Percentiles rank a stretch among this genome's conserved stretches.
Evolutionary conservation across 2,888 invertebrate genomes (phyloP).

Genomic region (Drosophila mimetica): DNA sequence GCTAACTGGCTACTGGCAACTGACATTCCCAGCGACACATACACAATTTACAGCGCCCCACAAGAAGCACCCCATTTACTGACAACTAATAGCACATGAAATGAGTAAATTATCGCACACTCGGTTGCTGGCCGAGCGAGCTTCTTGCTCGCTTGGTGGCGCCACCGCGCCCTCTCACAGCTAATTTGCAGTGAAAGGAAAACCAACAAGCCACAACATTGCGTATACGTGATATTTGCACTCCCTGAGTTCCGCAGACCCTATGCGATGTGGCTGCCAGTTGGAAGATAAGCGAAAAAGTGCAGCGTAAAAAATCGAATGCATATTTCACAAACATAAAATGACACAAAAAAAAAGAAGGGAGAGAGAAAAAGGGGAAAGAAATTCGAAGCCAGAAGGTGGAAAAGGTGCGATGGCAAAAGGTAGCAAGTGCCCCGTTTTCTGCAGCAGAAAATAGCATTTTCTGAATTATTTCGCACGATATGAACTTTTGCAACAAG

Average conservation of each 20-base stretch:
- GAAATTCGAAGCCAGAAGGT: slow-evolving; percentile 11
- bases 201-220: slow-evolving; percentile 76
- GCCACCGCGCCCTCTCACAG: slow-evolving; percentile 26
- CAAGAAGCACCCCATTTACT: slow-evolving; percentile 30
- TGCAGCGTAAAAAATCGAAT: slow-evolving; percentile 78
- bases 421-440: slow-evolving; percentile 5
- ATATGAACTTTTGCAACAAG: slow-evolving; percentile 79
- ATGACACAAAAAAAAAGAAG: slow-evolving; percentile 54
- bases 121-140: slow-evolving; percentile 28
- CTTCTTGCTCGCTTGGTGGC: background rate
- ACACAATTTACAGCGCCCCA: slow-evolving; percentile 36
- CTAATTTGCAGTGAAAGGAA: slow-evolving; percentile 74
- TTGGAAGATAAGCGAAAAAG: slow-evolving; percentile 73
- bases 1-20: slow-evolving; percentile 11
- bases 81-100: slow-evolving; percentile 79
- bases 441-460: slow-evolving; percentile 46
- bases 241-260: slow-evolving; percentile 33
- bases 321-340: slow-evolving; percentile 76
- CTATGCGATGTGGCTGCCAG: slow-evolving; percentile 49
- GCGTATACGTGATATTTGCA: slow-evolving; percentile 75
- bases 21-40: slow-evolving; percentile 38
- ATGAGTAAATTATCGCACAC: slow-evolving; percentile 78
- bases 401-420: slow-evolving; percentile 8
- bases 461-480: slow-evolving; percentile 75
- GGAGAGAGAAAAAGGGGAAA: slow-evolving; percentile 1